phyloP scores from a whole-genome alignment of 2,888 invertebrate genomes.

The Plebejus melissa region DNA sequence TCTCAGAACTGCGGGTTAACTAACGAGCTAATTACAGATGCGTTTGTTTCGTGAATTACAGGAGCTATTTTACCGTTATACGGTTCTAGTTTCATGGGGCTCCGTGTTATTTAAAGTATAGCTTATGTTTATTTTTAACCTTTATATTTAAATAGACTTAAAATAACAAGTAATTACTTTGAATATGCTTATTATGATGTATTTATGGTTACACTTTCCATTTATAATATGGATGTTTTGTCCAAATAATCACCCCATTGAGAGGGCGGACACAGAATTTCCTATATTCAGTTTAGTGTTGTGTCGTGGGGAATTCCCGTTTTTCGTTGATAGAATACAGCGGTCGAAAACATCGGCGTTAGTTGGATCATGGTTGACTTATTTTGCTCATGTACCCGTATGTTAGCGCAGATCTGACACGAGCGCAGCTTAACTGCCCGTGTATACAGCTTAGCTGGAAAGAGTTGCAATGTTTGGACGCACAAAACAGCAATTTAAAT shows the following conservation, averaged over 20 bases:
- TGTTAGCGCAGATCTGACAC: slow-evolving; percentile 45
- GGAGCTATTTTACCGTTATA: neutral
- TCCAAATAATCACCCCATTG: neutral
- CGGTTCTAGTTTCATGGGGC: neutral
- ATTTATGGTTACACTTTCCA: no score
- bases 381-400: slow-evolving; percentile 43
- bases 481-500: slow-evolving; percentile 26
- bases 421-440: slow-evolving; percentile 44
- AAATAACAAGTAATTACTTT: no score
- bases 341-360: slow-evolving; percentile 36
- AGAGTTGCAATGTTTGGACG: slow-evolving; percentile 33
- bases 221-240: no score
- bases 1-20: slow-evolving; percentile 5
- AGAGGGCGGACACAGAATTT: neutral
- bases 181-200: no score
- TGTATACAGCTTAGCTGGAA: slow-evolving; percentile 35
- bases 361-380: slow-evolving; percentile 35
- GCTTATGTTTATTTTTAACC: no score
- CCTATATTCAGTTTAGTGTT: neutral
- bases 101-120: neutral
- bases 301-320: slow-evolving; percentile 32
- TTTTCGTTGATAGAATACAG: slow-evolving; percentile 28
- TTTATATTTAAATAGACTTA: no score
- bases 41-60: slow-evolving; percentile 8
- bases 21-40: slow-evolving; percentile 6